Conservation (phyloP, 2,113 vertebrate genomes). For the Onychostoma macrolepis region DNA sequence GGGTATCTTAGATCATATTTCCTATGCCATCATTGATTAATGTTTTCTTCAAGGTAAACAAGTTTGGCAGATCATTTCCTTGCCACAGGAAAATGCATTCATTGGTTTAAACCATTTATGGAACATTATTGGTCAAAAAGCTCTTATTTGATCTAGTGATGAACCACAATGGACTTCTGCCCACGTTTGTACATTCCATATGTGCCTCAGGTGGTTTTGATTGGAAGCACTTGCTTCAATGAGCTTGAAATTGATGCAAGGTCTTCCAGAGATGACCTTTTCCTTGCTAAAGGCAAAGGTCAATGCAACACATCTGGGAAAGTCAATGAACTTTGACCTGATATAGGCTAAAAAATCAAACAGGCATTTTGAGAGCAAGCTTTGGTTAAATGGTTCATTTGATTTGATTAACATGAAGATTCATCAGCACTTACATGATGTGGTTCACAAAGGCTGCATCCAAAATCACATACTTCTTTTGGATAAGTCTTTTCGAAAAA, state of each 20-base stretch:
- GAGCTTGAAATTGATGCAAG: neutral
- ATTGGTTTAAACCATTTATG: neutral
- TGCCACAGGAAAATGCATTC: neutral
- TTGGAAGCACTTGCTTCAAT: neutral
- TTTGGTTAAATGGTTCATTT: neutral
- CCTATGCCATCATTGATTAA: conserved; percentile 7
- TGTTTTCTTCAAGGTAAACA: neutral
- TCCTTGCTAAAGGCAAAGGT: neutral
- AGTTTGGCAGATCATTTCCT: conserved; percentile 22
- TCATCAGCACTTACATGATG: neutral
- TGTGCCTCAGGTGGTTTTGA: neutral
- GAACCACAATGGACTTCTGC: neutral
- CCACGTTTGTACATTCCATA: neutral
- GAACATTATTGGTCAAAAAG: neutral
- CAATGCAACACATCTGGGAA: conserved; percentile 12
- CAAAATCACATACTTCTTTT: neutral
- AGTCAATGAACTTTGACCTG: conserved; percentile 26
- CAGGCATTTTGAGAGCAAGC: neutral
- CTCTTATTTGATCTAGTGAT: neutral
- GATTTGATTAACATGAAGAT: conserved; percentile 9
- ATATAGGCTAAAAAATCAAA: conserved; percentile 14
- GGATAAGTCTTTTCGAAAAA: neutral
- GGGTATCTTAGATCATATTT: neutral
- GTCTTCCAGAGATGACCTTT: conserved; percentile 37
- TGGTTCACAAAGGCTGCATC: neutral